A percentile compares a stretch with the other conserved stretches of the same genome.
phyloP scores from a whole-genome alignment of 1,140 invertebrate genomes.

The Tribolium madens region DNA sequence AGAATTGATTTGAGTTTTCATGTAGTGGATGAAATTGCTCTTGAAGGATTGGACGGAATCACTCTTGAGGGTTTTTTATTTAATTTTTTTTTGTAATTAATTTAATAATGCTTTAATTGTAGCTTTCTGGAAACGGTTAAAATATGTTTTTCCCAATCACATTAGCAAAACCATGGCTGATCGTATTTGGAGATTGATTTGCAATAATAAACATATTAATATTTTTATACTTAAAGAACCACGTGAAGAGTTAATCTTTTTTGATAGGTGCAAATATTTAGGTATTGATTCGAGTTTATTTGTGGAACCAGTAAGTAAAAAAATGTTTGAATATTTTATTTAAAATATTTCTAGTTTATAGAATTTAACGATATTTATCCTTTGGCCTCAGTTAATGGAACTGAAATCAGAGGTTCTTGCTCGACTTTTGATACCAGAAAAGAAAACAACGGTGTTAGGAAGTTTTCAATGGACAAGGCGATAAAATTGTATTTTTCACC shows the following conservation, averaged over 20 bases:
- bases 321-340: neutral
- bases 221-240: conserved; percentile 38
- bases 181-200: conserved; percentile 25
- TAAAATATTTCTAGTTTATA: neutral
- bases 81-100: neutral
- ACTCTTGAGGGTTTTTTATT: conserved; percentile 74
- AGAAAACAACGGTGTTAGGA: conserved; percentile 66
- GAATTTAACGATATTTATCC: conserved; percentile 72
- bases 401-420: conserved; percentile 78
- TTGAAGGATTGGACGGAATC: conserved; percentile 87
- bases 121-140: conserved; percentile 54
- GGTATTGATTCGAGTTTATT: conserved; percentile 20
- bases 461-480: conserved; percentile 66
- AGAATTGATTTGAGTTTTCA: conserved; percentile 49
- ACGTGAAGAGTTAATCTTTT: conserved; percentile 7
- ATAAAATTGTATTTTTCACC: conserved; percentile 63
- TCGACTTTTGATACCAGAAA: conserved; percentile 70
- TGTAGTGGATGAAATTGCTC: conserved; percentile 79
- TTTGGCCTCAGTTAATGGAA: conserved; percentile 70
- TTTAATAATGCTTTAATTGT: too few relatives aligned
- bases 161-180: conserved; percentile 32
- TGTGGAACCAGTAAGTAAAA: conserved; percentile 24
- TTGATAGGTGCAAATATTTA: conserved; percentile 29
- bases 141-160: conserved; percentile 2
- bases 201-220: conserved; percentile 21